Percentiles rank a stretch among this genome's conserved stretches.
Conservation (phyloP, 2,113 vertebrate genomes). For the Pterocles gutturalis region DNA sequence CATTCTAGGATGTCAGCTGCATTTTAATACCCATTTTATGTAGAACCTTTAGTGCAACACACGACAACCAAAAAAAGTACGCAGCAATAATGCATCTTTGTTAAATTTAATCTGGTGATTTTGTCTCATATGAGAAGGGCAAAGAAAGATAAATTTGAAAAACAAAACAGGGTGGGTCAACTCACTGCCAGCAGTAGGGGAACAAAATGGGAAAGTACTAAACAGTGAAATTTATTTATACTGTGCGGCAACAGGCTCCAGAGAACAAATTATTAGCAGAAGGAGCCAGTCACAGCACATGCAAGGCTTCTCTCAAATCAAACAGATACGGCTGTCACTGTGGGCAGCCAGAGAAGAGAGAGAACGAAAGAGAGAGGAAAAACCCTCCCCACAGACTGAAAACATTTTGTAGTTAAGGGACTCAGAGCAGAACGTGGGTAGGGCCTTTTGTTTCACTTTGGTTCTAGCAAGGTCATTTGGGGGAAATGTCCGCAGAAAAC, state of each 20-base stretch:
- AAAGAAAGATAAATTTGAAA: constrained; percentile 13
- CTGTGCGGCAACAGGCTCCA: not conserved
- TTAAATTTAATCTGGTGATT: not conserved
- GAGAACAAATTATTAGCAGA: constrained; percentile 59
- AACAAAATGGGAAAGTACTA: constrained; percentile 29
- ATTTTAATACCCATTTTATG: not conserved
- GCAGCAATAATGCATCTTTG: not conserved
- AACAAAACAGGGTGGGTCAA: constrained; percentile 6
- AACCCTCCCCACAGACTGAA: not conserved
- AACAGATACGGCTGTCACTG: constrained; percentile 3
- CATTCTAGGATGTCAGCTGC: not conserved
- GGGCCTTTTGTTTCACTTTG: not conserved
- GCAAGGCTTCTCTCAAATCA: constrained; percentile 36
- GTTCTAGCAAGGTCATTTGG: not conserved
- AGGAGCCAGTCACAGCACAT: constrained; percentile 16
- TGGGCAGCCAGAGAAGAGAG: not conserved
- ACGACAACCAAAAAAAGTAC: not conserved
- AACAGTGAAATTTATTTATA: constrained; percentile 53
- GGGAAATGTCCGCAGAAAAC: not conserved
- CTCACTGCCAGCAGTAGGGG: not conserved
- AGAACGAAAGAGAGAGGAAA: not conserved
- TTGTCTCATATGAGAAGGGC: not conserved
- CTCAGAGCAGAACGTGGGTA: not conserved
- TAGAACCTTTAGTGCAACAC: not conserved
- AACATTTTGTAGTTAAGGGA: not conserved